phyloP scores from a whole-genome alignment of 1,140 invertebrate species.

The Drosophila littoralis region DNA sequence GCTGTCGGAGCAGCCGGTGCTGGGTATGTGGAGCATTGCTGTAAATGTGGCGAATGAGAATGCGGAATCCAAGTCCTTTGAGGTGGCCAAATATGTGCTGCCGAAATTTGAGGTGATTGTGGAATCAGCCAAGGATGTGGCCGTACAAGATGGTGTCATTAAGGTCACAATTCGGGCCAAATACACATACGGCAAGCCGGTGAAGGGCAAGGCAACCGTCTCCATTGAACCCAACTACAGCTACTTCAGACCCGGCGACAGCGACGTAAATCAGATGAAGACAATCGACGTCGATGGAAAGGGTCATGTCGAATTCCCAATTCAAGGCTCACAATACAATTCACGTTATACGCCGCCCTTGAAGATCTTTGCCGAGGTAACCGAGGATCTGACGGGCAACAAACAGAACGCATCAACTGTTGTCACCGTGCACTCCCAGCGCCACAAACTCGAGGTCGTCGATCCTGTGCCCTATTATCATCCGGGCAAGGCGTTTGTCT shows the following conservation, averaged over 20 bases:
- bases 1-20: constrained; percentile 92
- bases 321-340: constrained; percentile 85
- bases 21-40: constrained; percentile 95
- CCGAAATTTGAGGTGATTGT: constrained; percentile 96
- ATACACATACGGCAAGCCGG: constrained; percentile 89
- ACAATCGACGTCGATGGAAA: constrained; percentile 90
- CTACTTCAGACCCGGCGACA: neutral
- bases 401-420: constrained; percentile 91
- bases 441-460: constrained; percentile 93
- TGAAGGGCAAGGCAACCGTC: constrained; percentile 90
- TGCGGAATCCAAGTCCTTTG: constrained; percentile 61
- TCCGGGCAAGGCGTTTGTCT: constrained; percentile 92
- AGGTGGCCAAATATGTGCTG: constrained; percentile 93
- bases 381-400: constrained; percentile 89
- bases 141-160: constrained; percentile 91
- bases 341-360: constrained; percentile 85
- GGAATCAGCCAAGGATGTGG: constrained; percentile 91
- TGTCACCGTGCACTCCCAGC: constrained; percentile 91
- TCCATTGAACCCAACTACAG: constrained; percentile 85
- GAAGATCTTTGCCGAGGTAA: constrained; percentile 89
- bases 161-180: constrained; percentile 92
- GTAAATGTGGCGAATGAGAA: constrained; percentile 83
- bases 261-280: constrained; percentile 84
- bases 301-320: constrained; percentile 89
- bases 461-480: constrained; percentile 91